phyloP scores from a whole-genome alignment of 2,888 invertebrate species.

The Terebella lapidaria region DNA sequence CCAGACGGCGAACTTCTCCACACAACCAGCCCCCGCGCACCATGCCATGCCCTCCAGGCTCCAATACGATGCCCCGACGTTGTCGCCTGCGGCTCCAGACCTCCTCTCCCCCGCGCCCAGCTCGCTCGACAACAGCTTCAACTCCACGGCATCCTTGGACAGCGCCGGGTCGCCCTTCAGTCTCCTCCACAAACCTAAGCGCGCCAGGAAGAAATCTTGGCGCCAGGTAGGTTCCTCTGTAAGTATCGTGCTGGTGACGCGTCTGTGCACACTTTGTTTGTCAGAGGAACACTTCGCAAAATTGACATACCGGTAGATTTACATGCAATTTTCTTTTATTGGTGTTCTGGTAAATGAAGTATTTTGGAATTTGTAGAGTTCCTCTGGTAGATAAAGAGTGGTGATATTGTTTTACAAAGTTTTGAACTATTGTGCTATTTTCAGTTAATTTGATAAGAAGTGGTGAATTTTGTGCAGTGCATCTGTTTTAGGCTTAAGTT shows the following conservation, averaged over 20 bases:
- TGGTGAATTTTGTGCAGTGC: too few relatives aligned
- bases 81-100: conserved; percentile 15
- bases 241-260: conserved; percentile 23
- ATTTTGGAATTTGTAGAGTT: too few relatives aligned
- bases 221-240: conserved; percentile 37
- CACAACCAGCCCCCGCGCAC: neutral
- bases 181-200: conserved; percentile 23
- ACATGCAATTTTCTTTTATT: too few relatives aligned
- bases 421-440: too few relatives aligned
- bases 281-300: too few relatives aligned
- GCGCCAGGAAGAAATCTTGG: conserved; percentile 50
- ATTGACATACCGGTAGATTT: too few relatives aligned
- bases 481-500: too few relatives aligned
- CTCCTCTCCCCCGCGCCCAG: conserved; percentile 7
- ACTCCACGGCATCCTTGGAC: conserved; percentile 15
- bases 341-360: too few relatives aligned
- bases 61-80: neutral
- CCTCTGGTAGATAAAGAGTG: too few relatives aligned
- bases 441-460: too few relatives aligned
- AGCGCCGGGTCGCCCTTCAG: conserved; percentile 2
- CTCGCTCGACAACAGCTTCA: conserved; percentile 20
- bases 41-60: too few relatives aligned
- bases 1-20: neutral
- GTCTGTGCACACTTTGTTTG: neutral
- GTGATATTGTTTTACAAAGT: too few relatives aligned